phyloP scores from a whole-genome alignment of 2,797 vertebrate species.

The Geotria australis region DNA sequence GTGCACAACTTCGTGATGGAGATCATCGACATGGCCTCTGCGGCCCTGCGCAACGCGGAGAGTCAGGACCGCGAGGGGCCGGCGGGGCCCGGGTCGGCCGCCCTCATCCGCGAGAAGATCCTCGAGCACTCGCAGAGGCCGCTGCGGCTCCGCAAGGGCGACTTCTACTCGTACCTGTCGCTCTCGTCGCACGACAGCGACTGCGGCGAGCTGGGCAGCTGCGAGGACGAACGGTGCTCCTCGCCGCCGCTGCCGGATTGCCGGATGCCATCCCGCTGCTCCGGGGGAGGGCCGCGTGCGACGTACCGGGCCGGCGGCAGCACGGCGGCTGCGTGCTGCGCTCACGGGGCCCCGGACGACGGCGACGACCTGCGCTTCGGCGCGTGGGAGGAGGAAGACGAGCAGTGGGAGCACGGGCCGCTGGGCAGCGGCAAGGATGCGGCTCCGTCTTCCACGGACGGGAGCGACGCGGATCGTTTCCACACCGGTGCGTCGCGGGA shows the following conservation, averaged over 20 bases:
- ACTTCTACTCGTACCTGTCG: slow-evolving; percentile 90
- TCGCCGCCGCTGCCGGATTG: slow-evolving; percentile 17
- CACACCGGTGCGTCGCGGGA: too few relatives aligned
- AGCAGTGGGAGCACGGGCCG: too few relatives aligned
- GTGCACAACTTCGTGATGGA: slow-evolving; percentile 69
- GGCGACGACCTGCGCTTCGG: slow-evolving; percentile 21
- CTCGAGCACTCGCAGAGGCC: slow-evolving; percentile 61
- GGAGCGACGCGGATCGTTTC: too few relatives aligned
- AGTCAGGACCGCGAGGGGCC: slow-evolving; percentile 10
- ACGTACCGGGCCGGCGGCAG: background rate
- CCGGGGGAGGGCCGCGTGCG: background rate
- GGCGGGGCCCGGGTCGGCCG: background rate
- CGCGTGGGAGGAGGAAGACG: background rate
- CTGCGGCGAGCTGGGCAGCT: slow-evolving; percentile 63
- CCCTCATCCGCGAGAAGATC: slow-evolving; percentile 24
- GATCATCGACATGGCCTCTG: slow-evolving; percentile 67
- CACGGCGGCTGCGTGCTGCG: background rate
- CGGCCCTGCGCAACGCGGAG: slow-evolving; percentile 41
- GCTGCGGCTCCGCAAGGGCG: slow-evolving; percentile 53
- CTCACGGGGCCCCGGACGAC: slow-evolving; percentile 19
- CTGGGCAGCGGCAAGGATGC: too few relatives aligned
- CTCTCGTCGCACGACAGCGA: slow-evolving; percentile 65
- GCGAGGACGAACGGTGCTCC: slow-evolving; percentile 32
- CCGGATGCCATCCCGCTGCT: slow-evolving; percentile 4
- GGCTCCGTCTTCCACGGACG: too few relatives aligned